Base-by-base conservation (phyloP, 2,113 vertebrate genomes). In the Takifugu bimaculatus region DNA sequence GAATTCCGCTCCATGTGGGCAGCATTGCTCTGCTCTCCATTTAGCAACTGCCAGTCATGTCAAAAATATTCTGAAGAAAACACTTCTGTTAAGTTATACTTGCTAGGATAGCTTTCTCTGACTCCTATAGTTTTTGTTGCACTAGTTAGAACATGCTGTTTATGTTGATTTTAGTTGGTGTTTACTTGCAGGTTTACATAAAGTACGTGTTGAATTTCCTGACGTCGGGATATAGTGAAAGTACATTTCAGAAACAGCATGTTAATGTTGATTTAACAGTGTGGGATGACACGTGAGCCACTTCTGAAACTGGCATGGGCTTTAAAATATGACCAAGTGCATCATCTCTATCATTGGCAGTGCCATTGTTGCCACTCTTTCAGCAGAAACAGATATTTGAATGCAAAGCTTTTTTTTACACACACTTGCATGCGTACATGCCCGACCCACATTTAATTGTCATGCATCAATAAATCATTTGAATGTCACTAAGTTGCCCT, bases 221-320 rank as follows among this genome's bases (percentile, higher is more conserved):
- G 26, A 25, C 50, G 48, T 42, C 63, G n/a, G 58, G 50, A 44
- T 54, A 63, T 25, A 35, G 59, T 58, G 45, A 42, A 45, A 61
- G 26, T 15, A 57, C 14, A 60, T 63, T 57, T 56, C 1, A 35
- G 47, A 68, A 51, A 62, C 54, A 44, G 32, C 20, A 42, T 26
- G 72, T n/a, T 42, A 43, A 65, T 62, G 49, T 49, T 13, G 35
- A 57, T 70, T 67, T 67, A 42, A 58, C 42, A 61, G 39, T 54
- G 39, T 59, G 63, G 35, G 7, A 10, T 6, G 62, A 52, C 50
- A 48, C 67, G 59, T 50, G 29, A 4, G 15, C 39, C 45, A 59
- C 58, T 72, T 54, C 65, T 44, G 10, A 27, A 72, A 70, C 28
- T 4, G 4, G 5, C 65, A 60, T 10, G 9, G 50, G 62, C 43